Evolutionary conservation across 2,113 vertebrate species (phyloP).

Genomic region (Chlorodrepanis virens): DNA sequence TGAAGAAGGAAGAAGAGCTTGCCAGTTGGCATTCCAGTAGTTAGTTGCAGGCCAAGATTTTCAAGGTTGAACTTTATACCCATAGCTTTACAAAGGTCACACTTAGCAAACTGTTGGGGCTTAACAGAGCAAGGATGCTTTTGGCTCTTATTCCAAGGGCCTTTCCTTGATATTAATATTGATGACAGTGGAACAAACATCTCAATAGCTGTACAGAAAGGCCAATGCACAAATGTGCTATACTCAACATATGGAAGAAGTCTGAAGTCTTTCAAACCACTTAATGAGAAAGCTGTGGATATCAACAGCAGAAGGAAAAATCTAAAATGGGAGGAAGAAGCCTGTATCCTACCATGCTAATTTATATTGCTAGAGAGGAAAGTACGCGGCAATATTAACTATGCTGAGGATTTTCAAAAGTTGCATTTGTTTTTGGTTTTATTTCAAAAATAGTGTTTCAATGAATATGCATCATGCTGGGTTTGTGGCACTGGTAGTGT

Average conservation of each 20-base stretch:
- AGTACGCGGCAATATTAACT: neutral
- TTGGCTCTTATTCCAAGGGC: neutral
- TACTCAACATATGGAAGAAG: neutral
- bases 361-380: neutral
- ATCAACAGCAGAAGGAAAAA: neutral
- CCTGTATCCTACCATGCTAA: neutral
- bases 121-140: neutral
- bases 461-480: neutral
- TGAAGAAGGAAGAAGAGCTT: neutral
- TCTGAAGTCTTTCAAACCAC: neutral
- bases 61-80: neutral
- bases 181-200: neutral
- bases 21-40: neutral
- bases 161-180: neutral
- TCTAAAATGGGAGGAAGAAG: neutral
- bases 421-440: neutral
- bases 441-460: neutral
- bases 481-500: neutral
- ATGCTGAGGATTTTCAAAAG: neutral
- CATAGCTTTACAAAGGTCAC: slow-evolving; percentile 2
- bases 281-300: neutral
- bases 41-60: neutral
- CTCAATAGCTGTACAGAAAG: neutral
- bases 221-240: neutral
- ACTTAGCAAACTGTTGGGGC: neutral